A percentile compares a stretch with the other conserved stretches of the same genome.
phyloP scores from a whole-genome alignment of 2,113 vertebrate species.

The Sylvilagus bachmani region DNA sequence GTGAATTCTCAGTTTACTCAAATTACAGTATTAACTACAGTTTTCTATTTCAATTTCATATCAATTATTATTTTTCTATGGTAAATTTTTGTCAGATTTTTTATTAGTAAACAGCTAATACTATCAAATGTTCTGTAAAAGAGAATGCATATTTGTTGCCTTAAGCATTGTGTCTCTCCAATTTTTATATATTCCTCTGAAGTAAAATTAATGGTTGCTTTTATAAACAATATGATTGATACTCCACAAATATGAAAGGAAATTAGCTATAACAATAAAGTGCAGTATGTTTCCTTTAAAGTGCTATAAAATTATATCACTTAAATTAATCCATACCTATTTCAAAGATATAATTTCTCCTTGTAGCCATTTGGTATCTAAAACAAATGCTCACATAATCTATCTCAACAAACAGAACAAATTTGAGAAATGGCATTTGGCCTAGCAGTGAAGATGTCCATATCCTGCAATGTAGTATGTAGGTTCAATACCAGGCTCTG shows the following conservation, averaged over 20 bases:
- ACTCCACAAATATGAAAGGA: background rate
- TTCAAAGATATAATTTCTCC: background rate
- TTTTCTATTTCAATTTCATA: background rate
- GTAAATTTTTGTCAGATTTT: conserved; percentile 1
- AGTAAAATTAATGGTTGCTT: background rate
- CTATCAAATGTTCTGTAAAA: background rate
- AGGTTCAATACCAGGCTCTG: too few relatives aligned
- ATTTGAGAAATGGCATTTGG: background rate
- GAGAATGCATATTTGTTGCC: background rate
- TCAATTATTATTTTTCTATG: background rate
- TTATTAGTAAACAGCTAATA: background rate
- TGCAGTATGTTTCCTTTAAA: background rate
- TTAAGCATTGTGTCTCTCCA: background rate
- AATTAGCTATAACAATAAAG: background rate
- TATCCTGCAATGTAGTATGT: too few relatives aligned
- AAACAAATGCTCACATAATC: background rate
- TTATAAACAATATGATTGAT: background rate
- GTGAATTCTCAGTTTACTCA: background rate
- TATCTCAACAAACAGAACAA: conserved; percentile 7
- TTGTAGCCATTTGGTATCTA: background rate
- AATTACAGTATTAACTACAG: conserved; percentile 26
- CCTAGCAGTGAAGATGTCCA: too few relatives aligned
- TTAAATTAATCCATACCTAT: background rate
- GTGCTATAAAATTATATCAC: background rate
- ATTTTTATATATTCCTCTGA: background rate